These are phyloP conservation scores for Drosophila monieri DNA, from an alignment of 2,888 invertebrate species.

Conservation along the genomic window DNA sequence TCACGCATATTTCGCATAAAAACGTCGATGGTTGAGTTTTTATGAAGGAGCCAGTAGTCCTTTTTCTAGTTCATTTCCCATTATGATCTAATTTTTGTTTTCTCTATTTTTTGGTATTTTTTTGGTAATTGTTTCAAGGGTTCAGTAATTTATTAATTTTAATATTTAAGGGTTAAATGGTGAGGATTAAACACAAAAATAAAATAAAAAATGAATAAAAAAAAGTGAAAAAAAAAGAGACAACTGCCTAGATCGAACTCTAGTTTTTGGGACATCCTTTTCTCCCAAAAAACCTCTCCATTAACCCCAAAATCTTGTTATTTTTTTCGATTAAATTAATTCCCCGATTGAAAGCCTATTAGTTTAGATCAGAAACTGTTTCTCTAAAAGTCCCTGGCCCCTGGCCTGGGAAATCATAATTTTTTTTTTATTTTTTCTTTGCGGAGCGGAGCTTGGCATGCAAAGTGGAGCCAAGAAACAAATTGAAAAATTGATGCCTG, in stretches of 20 bases:
- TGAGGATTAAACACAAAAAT: too few species aligned
- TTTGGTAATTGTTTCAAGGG: conserved; percentile 25
- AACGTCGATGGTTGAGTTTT: too few species aligned
- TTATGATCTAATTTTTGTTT: conserved; percentile 24
- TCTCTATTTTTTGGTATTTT: background rate
- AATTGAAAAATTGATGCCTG: conserved; percentile 75
- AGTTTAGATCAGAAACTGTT: conserved; percentile 4
- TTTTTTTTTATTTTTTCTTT: background rate
- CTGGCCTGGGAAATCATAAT: conserved; percentile 2
- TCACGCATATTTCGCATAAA: conserved; percentile 78
- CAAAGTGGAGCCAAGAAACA: conserved; percentile 50
- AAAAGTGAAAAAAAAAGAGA: too few species aligned
- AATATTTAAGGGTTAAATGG: too few species aligned
- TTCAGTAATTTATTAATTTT: conserved; percentile 14
- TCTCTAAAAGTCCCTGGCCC: conserved; percentile 23
- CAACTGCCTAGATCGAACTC: too few species aligned
- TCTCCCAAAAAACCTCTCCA: too few species aligned
- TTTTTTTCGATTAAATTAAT: conserved; percentile 7
- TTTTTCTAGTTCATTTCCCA: conserved; percentile 38
- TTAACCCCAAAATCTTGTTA: too few species aligned
- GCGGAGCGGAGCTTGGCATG: conserved; percentile 18
- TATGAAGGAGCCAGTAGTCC: conserved; percentile 6
- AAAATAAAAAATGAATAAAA: too few species aligned
- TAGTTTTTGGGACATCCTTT: too few species aligned
- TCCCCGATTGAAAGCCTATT: conserved; percentile 4